phyloP scores from a whole-genome alignment of 1,140 invertebrate genomes.

The Drosophila mauritiana region DNA sequence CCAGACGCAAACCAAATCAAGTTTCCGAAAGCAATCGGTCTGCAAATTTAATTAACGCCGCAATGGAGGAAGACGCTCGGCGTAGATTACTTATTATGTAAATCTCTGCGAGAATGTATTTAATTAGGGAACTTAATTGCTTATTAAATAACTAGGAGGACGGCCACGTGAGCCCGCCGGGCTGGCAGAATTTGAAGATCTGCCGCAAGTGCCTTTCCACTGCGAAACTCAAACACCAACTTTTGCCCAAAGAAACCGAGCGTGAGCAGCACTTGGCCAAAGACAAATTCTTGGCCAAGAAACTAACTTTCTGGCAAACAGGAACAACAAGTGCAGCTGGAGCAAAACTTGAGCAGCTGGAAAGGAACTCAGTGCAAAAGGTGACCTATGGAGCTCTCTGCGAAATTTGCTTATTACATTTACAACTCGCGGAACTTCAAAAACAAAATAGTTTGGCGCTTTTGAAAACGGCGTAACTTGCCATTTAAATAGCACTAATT shows the following conservation, averaged over 20 bases:
- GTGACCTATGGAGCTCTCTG: constrained; percentile 15
- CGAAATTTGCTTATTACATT: constrained; percentile 48
- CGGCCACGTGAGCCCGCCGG: constrained; percentile 32
- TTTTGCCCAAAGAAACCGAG: constrained; percentile 22
- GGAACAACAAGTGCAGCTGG: constrained; percentile 12
- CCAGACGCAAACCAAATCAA: neutral
- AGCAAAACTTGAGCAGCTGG: constrained; percentile 11
- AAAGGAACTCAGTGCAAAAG: constrained; percentile 10
- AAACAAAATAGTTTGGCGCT: constrained; percentile 33
- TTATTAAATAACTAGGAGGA: constrained; percentile 68
- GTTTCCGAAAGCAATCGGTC: neutral
- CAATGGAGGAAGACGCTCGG: neutral
- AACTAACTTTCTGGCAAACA: constrained; percentile 31
- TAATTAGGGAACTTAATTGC: constrained; percentile 68
- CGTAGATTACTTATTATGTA: constrained; percentile 52
- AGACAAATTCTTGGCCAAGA: constrained; percentile 29
- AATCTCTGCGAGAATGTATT: constrained; percentile 46
- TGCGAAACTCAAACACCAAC: constrained; percentile 51
- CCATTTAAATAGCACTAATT: constrained; percentile 70
- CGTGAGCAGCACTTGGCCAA: constrained; percentile 40
- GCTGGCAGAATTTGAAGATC: neutral
- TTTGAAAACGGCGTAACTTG: constrained; percentile 28
- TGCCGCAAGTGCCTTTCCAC: constrained; percentile 40
- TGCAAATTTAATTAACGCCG: constrained; percentile 29
- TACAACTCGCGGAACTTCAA: constrained; percentile 3